Percentiles rank a stretch among this genome's conserved stretches.
These are phyloP conservation scores for Amiota communis DNA, from an alignment of 2,888 invertebrate genomes.

Conservation along the genomic window DNA sequence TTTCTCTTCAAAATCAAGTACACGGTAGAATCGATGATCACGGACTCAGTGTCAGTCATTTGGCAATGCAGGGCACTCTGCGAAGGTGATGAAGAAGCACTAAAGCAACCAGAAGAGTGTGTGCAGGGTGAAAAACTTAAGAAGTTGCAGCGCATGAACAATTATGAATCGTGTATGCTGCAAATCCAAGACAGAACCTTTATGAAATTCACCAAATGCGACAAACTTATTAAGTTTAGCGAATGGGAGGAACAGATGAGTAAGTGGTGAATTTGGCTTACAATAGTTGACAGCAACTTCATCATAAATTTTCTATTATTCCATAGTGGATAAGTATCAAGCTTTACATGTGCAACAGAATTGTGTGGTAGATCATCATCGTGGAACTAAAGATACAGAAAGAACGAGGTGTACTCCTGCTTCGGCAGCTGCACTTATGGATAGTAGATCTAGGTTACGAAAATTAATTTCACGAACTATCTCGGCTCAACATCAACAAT, in stretches of 20 bases:
- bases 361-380: background rate
- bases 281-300: background rate
- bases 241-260: constrained; percentile 84
- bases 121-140: constrained; percentile 85
- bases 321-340: background rate
- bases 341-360: background rate
- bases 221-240: constrained; percentile 83
- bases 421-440: background rate
- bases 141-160: constrained; percentile 86
- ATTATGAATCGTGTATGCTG: constrained; percentile 89
- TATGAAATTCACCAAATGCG: constrained; percentile 84
- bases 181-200: constrained; percentile 93
- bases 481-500: background rate
- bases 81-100: constrained; percentile 74
- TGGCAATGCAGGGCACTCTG: constrained; percentile 89
- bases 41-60: constrained; percentile 86
- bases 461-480: background rate
- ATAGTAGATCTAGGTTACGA: background rate
- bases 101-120: constrained; percentile 81
- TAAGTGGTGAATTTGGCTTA: constrained; percentile 58
- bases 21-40: constrained; percentile 87
- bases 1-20: constrained; percentile 74
- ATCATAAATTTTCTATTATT: background rate
- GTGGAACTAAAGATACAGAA: background rate
- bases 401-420: no score